phyloP scores from a whole-genome alignment of 2,888 invertebrate genomes.

The Lasioglossum oenotherae region DNA sequence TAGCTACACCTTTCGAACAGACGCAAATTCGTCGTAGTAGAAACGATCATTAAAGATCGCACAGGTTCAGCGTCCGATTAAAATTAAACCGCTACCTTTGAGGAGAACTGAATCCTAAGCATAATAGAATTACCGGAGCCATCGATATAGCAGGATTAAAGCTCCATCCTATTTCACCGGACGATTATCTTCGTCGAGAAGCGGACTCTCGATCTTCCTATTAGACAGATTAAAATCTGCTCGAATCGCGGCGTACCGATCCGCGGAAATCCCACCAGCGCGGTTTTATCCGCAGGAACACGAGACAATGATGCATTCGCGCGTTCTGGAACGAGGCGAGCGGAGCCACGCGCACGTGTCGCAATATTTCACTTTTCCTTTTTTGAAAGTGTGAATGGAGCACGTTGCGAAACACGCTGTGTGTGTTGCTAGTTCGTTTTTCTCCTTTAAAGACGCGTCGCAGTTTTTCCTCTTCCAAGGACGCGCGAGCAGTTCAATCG shows the following conservation, averaged over 20 bases:
- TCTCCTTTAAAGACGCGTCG: not conserved
- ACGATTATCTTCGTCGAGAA: not conserved
- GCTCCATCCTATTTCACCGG: not conserved
- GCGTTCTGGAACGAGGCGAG: slow-evolving; percentile 3
- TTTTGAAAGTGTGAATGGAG: not conserved
- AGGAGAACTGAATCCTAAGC: not conserved
- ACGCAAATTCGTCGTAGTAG: not conserved
- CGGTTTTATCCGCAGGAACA: not conserved
- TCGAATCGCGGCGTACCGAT: not conserved
- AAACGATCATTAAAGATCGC: not conserved
- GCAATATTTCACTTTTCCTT: slow-evolving; percentile 8
- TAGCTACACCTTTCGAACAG: not conserved
- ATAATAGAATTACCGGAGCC: not conserved
- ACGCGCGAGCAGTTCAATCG: not conserved
- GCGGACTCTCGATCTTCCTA: not conserved
- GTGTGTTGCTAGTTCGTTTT: not conserved
- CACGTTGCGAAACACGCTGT: not conserved
- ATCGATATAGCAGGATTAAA: not conserved
- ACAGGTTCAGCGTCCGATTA: not conserved
- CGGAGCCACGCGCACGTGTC: not conserved
- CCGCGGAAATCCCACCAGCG: not conserved
- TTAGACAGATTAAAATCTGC: not conserved
- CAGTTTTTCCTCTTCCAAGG: not conserved
- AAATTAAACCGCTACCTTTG: not conserved
- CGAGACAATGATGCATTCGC: not conserved